phyloP scores from a whole-genome alignment of 2,113 vertebrate genomes.

The Nymphicus hollandicus region DNA sequence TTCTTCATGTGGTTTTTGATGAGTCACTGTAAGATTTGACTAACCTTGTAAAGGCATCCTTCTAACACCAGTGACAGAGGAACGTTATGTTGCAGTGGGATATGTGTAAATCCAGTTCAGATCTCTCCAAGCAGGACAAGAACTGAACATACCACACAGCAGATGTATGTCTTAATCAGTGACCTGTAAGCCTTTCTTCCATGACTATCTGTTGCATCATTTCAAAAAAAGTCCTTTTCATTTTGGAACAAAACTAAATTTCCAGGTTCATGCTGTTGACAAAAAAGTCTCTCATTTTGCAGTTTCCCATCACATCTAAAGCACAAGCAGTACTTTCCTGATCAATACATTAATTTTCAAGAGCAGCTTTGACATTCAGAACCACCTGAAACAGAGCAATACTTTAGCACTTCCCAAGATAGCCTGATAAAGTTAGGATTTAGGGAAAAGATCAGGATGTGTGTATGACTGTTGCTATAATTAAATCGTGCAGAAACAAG shows the following conservation, averaged over 20 bases:
- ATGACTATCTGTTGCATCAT: not conserved
- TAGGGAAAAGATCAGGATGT: not conserved
- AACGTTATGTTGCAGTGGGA: not conserved
- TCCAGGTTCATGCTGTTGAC: not conserved
- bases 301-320: not conserved
- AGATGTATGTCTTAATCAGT: not conserved
- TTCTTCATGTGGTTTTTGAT: not conserved
- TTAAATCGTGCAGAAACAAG: not conserved
- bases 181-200: not conserved
- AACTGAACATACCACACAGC: accelerated
- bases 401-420: not conserved
- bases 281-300: not conserved
- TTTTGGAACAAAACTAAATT: not conserved
- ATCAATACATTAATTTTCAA: not conserved
- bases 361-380: not conserved
- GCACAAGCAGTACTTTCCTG: not conserved
- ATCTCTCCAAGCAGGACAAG: not conserved
- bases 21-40: not conserved
- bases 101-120: not conserved
- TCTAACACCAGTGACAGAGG: not conserved
- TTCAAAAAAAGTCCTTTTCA: not conserved
- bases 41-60: not conserved
- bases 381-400: not conserved
- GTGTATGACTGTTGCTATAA: not conserved
- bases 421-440: not conserved